phyloP scores from a whole-genome alignment of 2,888 invertebrate species.

The Himalopsyche anomala region DNA sequence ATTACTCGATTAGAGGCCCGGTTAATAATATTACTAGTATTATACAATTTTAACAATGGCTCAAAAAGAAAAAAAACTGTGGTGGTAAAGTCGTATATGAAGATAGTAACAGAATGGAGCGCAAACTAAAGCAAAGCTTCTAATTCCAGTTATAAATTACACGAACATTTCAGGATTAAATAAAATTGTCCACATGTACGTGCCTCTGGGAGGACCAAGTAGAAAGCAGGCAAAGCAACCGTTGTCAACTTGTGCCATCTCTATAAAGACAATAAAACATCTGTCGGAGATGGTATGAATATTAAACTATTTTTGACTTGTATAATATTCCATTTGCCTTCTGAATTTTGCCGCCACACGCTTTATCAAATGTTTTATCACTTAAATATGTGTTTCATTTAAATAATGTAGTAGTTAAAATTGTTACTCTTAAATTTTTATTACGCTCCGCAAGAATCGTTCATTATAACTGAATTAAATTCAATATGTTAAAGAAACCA shows the following conservation, averaged over 20 bases:
- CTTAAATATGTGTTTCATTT: neutral
- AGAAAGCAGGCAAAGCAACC: neutral
- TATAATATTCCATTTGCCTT: neutral
- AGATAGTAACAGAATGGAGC: neutral
- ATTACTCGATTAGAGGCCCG: too few relatives aligned
- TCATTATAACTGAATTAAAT: too few relatives aligned
- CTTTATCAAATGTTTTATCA: neutral
- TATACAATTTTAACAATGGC: too few relatives aligned
- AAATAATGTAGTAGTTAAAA: neutral
- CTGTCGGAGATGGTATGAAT: conserved; percentile 10
- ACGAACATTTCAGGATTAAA: conserved; percentile 31
- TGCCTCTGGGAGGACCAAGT: neutral
- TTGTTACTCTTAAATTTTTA: neutral
- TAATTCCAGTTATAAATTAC: conserved; percentile 27
- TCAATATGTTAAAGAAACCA: too few relatives aligned
- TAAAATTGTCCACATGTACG: neutral
- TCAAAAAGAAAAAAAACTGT: neutral
- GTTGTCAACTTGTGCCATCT: conserved; percentile 6
- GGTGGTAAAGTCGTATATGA: neutral
- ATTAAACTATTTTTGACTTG: conserved; percentile 18
- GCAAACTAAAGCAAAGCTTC: conserved; percentile 4
- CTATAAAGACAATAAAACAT: conserved; percentile 18
- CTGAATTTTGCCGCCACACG: neutral
- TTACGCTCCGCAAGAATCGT: too few relatives aligned
- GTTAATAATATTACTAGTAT: too few relatives aligned